Conservation (phyloP, 2,797 vertebrate genomes). For the Gymnothorax javanicus region DNA sequence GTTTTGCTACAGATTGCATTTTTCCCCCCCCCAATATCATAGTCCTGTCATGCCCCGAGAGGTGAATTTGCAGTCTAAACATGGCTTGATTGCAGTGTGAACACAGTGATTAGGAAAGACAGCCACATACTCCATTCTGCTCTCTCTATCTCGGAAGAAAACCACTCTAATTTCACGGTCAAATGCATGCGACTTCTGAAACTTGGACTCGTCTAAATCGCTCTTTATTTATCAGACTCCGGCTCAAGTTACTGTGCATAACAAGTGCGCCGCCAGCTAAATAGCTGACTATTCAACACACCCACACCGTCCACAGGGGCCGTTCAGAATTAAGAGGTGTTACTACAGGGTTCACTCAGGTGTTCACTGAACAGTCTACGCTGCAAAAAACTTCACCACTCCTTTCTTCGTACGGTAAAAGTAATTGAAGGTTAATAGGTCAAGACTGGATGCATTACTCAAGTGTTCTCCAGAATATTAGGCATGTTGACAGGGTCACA, state of each 20-base stretch:
- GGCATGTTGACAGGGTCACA: background rate
- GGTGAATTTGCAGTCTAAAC: background rate
- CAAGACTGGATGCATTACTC: background rate
- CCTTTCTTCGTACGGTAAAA: background rate
- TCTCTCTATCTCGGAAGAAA: background rate
- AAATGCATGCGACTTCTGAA: background rate
- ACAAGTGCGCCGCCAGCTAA: background rate
- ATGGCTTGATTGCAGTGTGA: background rate
- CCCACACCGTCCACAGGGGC: background rate
- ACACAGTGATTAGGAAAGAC: background rate
- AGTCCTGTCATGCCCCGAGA: background rate
- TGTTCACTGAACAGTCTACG: background rate
- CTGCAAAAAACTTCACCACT: background rate
- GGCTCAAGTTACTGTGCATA: background rate
- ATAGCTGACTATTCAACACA: background rate
- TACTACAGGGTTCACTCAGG: background rate
- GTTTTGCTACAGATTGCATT: background rate
- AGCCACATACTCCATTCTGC: background rate
- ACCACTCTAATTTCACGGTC: background rate
- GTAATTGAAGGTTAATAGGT: background rate
- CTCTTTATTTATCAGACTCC: background rate
- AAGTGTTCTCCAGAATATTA: background rate
- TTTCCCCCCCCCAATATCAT: background rate
- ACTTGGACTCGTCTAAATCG: background rate
- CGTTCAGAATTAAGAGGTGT: background rate